Evolutionary conservation across 2,888 invertebrate species (phyloP).

Genomic region (Atethmia centrago): DNA sequence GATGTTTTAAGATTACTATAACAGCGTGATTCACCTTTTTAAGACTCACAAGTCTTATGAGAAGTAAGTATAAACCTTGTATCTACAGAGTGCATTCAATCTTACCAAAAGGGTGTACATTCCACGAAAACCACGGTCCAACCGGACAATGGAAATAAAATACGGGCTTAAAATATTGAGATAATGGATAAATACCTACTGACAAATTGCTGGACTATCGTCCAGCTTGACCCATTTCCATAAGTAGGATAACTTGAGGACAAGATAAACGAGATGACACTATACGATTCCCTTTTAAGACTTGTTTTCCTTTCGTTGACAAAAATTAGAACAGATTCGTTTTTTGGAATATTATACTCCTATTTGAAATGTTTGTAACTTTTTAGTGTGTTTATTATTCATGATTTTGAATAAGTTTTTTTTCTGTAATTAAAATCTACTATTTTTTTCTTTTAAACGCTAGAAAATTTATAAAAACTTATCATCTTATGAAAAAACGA

Average conservation of each 20-base stretch:
- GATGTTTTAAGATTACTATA: not conserved
- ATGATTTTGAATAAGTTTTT: not conserved
- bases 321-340: constrained; percentile 13
- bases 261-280: constrained; percentile 44
- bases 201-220: constrained; percentile 45
- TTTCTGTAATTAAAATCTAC: not conserved
- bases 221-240: constrained; percentile 50
- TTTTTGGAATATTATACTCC: not conserved
- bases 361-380: no score
- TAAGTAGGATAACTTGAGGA: constrained; percentile 35
- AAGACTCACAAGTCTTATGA: not conserved
- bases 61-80: not conserved
- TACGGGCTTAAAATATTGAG: constrained; percentile 40
- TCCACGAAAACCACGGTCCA: constrained; percentile 13
- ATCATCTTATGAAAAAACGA: not conserved
- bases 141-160: constrained; percentile 29
- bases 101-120: constrained; percentile 4
- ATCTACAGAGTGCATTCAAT: not conserved
- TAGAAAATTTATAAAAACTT: no score
- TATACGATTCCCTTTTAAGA: constrained; percentile 14
- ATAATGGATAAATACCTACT: constrained; percentile 42
- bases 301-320: constrained; percentile 16
- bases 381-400: no score
- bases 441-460: no score
- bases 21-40: not conserved